Base-by-base conservation (phyloP, 2,797 vertebrate genomes). In the Lateolabrax maculatus region DNA sequence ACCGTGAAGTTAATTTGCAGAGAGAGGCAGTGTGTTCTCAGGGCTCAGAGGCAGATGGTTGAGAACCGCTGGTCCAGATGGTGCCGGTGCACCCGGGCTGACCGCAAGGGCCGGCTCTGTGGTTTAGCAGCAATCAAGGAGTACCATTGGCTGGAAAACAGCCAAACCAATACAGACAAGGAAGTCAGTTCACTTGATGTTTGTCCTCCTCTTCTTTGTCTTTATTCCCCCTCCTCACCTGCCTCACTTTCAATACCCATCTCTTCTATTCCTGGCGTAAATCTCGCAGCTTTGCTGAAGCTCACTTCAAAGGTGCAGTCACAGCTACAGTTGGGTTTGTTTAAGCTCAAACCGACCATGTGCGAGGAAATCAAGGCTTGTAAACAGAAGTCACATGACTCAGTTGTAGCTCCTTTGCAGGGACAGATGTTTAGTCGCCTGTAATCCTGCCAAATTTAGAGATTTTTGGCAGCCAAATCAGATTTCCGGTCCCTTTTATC, bases 31-130 rank as follows among this genome's bases (percentile, higher is more conserved):
- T 10, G 15, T 43, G 57, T 56, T 73, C 39, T 62, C 3, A 6
- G 29, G 44, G 60, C 43, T 76, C 51, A 13, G 66, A 34, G 60
- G 48, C 79, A 81, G 80, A 81, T 77, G 80, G 69, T 58, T 1
- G 58, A 48, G 70, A 60, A 39, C 44, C 36, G 25, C 55, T 56
- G 55, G 62, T 67, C 63, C 76, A 75, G 65, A 70, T 70, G 71
- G 80, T 52, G 64, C 46, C 1, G 15, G 31, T 27, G 25, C 43
- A 34, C 34, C 65, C 18, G 1, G 11, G 18, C 57, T 58, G 49
- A 34, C 43, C 21, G 10, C 15, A 23, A 36, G 23, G 9, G 6
- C 19, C 34, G 4, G 11, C 19, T 68, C 49, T 34, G 52, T 10
- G 37, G 41, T 52, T 31, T 5, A 13, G 55, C 48, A 41, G 31